Base-by-base conservation (phyloP, 2,888 invertebrate genomes). In the Pseudanteris insignis region DNA sequence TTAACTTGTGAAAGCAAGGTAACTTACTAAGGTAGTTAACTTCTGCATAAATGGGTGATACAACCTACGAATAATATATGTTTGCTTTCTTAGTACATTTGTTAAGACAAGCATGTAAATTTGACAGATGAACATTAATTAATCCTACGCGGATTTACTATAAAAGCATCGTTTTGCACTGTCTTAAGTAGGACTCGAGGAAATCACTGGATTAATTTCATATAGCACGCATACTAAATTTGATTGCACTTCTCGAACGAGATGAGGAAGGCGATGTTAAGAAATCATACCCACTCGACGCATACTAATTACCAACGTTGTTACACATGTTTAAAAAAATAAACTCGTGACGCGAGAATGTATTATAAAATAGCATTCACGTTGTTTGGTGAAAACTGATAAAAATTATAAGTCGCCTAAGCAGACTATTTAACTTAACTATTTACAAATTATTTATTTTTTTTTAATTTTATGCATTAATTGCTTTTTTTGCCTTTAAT, bases 101-200 rank as follows among this genome's bases (percentile, higher is more conserved):
- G 15, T 10, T 1, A 14, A 9, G 34, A 18, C 10, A 15, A 47
- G 10, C 13, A 53, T 37, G 30, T 25, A 26, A 37, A 25, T 44
- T 30, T 44, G 34, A 41, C 2, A 12, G 5, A 36, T 55, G 26
- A 11, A 36, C 7, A 40, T 25, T 10, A 11, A 13, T 37, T 26
- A 24, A 7, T 7, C 59, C 59, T 41, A 59, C 59, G 34, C 44
- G 50, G 28, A 38, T 28, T 40, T 37, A 29, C 51, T 41, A 41
- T 59, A 59, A 51, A 59, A 46, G 59, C 41, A 59, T 59, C 46
- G 59, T 51, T 40, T 36, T 34, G 48, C 15, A 12, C 40, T 18
- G 46, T 40, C 51, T 40, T 24, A 59, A 59, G 51, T 59, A 41
- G 46, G 59, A 59, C 32, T 59, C 38, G 46, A 40, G 46, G 36